These are phyloP conservation scores for Danio jaintianensis DNA, from an alignment of 2,797 vertebrate species.

Conservation along the genomic window DNA sequence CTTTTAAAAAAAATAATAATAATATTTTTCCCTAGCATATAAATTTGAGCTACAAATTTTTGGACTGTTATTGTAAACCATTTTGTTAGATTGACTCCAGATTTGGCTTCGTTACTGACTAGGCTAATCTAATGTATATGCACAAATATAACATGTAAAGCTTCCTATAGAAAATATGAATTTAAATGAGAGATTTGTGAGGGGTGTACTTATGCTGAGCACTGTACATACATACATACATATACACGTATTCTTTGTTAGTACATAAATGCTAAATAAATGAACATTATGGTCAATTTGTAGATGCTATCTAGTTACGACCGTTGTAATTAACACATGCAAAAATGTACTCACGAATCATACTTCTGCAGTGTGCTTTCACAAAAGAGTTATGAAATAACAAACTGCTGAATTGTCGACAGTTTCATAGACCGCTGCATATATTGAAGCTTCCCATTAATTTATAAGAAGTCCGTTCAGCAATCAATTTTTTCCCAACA, in stretches of 20 bases:
- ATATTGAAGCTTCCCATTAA: conserved; percentile 2
- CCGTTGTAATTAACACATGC: neutral
- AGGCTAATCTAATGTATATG: no score
- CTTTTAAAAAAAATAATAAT: no score
- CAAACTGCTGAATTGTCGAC: neutral
- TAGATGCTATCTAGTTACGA: neutral
- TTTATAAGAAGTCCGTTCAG: neutral
- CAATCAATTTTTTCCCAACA: neutral
- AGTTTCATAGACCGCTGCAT: neutral
- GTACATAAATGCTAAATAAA: neutral
- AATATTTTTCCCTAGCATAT: no score
- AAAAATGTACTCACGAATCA: neutral
- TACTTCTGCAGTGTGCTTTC: neutral
- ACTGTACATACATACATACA: no score
- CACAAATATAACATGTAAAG: no score
- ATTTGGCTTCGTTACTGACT: no score
- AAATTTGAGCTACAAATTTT: no score
- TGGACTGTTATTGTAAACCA: no score
- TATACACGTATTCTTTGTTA: neutral
- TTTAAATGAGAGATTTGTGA: no score
- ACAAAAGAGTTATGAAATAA: neutral
- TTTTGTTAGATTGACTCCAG: no score
- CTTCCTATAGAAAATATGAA: no score
- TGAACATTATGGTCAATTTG: neutral
- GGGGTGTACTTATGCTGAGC: no score